Percentiles rank a stretch among this genome's conserved stretches.
Conservation (phyloP, 2,113 vertebrate genomes). For the Osmerus eperlanus region DNA sequence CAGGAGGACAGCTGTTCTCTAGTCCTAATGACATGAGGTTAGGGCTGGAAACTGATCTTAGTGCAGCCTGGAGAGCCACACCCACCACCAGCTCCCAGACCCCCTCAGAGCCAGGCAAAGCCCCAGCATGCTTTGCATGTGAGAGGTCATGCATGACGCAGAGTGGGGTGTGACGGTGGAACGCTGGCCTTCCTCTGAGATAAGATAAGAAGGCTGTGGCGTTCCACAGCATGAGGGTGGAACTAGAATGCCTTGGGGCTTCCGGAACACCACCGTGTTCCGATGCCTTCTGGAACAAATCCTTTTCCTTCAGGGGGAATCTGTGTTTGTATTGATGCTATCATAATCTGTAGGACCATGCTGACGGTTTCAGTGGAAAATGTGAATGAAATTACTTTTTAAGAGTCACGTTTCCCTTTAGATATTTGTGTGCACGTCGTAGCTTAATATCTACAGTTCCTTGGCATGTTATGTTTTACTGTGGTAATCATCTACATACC, state of each 20-base stretch:
- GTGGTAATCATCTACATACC: neutral
- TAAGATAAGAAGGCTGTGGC: slow-evolving; percentile 29
- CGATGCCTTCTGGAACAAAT: slow-evolving; percentile 33
- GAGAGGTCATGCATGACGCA: slow-evolving; percentile 57
- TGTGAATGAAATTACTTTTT: too few relatives aligned
- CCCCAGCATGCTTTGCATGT: slow-evolving; percentile 49
- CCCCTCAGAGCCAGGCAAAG: slow-evolving; percentile 27
- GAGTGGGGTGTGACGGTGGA: slow-evolving; percentile 30
- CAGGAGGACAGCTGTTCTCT: slow-evolving; percentile 26
- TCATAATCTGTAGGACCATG: slow-evolving; percentile 24
- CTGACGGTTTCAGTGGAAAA: too few relatives aligned
- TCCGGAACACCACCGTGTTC: slow-evolving; percentile 39
- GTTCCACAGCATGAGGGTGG: slow-evolving; percentile 27
- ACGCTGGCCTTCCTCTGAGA: slow-evolving; percentile 56
- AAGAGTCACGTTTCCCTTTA: too few relatives aligned
- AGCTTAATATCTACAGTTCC: too few relatives aligned
- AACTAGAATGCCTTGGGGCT: slow-evolving; percentile 37
- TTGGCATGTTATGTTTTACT: neutral
- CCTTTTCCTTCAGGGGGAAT: slow-evolving; percentile 37
- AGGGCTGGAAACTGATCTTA: slow-evolving; percentile 10
- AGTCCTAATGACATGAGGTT: slow-evolving; percentile 23
- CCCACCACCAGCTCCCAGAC: slow-evolving; percentile 11
- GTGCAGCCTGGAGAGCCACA: neutral
- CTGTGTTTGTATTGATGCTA: slow-evolving; percentile 38
- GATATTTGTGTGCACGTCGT: too few relatives aligned